Evolutionary conservation across 2,888 invertebrate species (phyloP).

Genomic region (Temnothorax ravouxi): DNA sequence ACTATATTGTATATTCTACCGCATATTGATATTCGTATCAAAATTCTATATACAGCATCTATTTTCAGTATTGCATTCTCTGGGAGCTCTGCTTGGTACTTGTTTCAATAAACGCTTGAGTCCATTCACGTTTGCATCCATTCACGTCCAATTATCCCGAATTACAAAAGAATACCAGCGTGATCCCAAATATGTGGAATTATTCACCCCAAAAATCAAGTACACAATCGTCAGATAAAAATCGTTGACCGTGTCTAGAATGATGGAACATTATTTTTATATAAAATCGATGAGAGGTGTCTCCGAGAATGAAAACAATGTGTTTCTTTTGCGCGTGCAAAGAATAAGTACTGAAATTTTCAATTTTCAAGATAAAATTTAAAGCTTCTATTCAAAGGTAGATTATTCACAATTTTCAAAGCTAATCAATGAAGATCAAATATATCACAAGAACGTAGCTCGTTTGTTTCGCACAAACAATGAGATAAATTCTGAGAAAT

Average conservation of each 20-base stretch:
- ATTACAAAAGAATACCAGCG: not conserved
- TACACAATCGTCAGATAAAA: not conserved
- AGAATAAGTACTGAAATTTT: not conserved
- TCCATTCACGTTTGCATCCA: not conserved
- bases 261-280: not conserved
- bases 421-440: not conserved
- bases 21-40: no score
- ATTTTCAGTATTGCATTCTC: not conserved
- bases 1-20: no score
- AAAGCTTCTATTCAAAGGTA: conserved; percentile 6
- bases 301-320: not conserved
- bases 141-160: not conserved
- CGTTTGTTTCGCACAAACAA: conserved; percentile 1
- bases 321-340: not conserved
- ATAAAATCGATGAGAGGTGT: not conserved
- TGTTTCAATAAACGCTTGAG: not conserved
- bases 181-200: not conserved
- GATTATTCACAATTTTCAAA: not conserved
- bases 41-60: no score
- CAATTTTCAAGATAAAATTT: conserved; percentile 4
- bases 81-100: not conserved
- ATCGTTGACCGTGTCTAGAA: not conserved
- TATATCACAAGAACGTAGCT: conserved; percentile 26
- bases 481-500: not conserved
- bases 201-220: not conserved